Evolutionary conservation across 1,140 invertebrate genomes (phyloP), one percentile per base, ranked within the genome.

Genomic region (Leptestheria dahalacensis): DNA sequence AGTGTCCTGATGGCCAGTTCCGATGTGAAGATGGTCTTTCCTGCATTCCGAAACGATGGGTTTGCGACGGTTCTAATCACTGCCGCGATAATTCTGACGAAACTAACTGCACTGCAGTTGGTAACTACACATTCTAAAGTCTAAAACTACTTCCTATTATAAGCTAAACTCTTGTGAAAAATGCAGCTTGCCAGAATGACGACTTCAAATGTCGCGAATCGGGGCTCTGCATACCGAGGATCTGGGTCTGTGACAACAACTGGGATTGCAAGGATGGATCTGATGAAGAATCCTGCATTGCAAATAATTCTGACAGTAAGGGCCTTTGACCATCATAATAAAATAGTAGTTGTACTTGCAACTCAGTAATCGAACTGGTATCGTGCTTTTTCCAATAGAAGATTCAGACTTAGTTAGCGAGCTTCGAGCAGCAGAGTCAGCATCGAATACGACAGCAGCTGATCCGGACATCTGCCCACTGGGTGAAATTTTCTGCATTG

Each of bases 191-290:
- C 33, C 47, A 62, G 25, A 49, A 20, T 25, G 61, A 62, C 20
- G 61, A 62, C 50, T 51, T 62, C 23, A 62, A 62, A 46, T 62
- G 61, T 55, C 25, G 26, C 6, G 41, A 49, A 18, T 57, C 47
- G 10, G 72, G 73, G 63, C 64, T 67, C 46, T 78, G 76, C 61
- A 75, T 78, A 60, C 72, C 74, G 0, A 67, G 72, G 57, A 72
- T 72, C 61, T 78, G 75, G 68, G 53, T 55, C 18, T 81, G 80
- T 66, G 79, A 82, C 66, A 71, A 71, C 2, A 72, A 74, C 61
- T 71, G 75, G 61, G 78, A 82, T 66, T 80, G 78, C 66, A 71
- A 70, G 0, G 79, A 81, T 68, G 75, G 75, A 1, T 74, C 73
- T 6, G 78, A 80, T 66, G 78, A 79, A 63, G 47, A 57, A 33